A percentile compares a stretch with the other conserved stretches of the same genome.
These are phyloP conservation scores for Dolichotis patagonum DNA, from an alignment of 2,113 vertebrate species.

Conservation along the genomic window DNA sequence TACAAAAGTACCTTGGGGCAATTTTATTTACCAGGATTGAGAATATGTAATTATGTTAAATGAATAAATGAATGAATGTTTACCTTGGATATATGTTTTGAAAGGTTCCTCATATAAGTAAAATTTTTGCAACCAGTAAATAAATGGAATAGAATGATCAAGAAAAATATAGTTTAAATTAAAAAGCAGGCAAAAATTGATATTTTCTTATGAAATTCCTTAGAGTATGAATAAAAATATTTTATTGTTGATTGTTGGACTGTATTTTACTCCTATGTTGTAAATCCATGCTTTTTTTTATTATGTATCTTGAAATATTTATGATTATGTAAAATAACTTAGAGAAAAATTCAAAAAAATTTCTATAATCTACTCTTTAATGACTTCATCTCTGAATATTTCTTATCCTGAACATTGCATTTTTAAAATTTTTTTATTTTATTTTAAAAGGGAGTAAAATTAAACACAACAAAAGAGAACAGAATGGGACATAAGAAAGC, in stretches of 20 bases:
- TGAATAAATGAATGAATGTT: not conserved
- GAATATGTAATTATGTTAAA: not conserved
- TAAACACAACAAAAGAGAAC: no score
- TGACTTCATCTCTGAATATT: not conserved
- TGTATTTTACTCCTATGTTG: not conserved
- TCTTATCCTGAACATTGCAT: not conserved
- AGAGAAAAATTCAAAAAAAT: not conserved
- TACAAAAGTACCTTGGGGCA: not conserved
- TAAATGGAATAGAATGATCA: not conserved
- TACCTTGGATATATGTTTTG: not conserved
- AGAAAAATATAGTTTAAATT: not conserved
- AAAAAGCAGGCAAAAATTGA: not conserved
- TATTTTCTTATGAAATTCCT: not conserved
- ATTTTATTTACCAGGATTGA: not conserved
- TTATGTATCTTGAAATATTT: not conserved
- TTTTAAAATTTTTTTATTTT: no score
- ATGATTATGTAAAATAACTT: not conserved
- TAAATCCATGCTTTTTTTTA: not conserved
- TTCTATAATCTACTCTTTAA: not conserved
- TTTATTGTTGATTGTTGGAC: not conserved
- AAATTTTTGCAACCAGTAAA: not conserved
- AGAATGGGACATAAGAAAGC: no score
- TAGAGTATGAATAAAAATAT: not conserved
- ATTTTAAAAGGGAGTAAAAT: no score
- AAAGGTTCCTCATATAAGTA: not conserved